Base-by-base conservation (phyloP, 2,888 invertebrate genomes). In the Conistra vaccinii region DNA sequence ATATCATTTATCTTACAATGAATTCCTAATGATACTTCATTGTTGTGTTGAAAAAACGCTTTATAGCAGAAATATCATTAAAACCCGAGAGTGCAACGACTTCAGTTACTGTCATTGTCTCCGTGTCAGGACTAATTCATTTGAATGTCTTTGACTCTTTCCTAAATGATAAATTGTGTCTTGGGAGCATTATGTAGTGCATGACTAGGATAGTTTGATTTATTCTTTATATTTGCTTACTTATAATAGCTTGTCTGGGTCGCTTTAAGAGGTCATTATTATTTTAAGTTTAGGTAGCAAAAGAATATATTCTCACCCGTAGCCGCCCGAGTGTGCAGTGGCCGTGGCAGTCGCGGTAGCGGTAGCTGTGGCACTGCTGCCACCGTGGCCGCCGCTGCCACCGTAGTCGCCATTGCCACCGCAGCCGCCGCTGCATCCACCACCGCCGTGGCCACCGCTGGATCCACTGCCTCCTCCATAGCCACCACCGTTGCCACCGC, bases 271-370 rank as follows among this genome's bases (percentile, higher is more conserved):
- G 5, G 9, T 45, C 32, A 32, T n/a, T 53, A 5, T 55, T 20
- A 35, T 55, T 66, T 35, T 5, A 66, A 32, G 12, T 26, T 32
- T 6, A 32, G n/a, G 9, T 32, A 2, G 9, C 12, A 39, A 23
- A 35, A 48, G 3, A 32, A 51, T 6, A 65, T 48, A 26, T 53
- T 23, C 83, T 77, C n/a, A 84, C 86, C 86, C 76, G 55, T 85
- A 87, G 45, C 81, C 42, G 26, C 71, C 42, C 0, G 85, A 60
- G n/a, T 63, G 26, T 35, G 83, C 80, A 10, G 68, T 74, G 26
- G 85, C 85, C 7, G 80, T 77, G 2, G 85, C 85, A 17, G 89
- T 88, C 0, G 91, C 92, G 6, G 91, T 90, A 3, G 93, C 93
- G 0, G 92, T 90, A 0, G 93, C 93, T 0, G 89, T 84, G 2